A percentile compares a stretch with the other conserved stretches of the same genome.
phyloP scores from a whole-genome alignment of 2,113 vertebrate species.

The Hyla sarda region DNA sequence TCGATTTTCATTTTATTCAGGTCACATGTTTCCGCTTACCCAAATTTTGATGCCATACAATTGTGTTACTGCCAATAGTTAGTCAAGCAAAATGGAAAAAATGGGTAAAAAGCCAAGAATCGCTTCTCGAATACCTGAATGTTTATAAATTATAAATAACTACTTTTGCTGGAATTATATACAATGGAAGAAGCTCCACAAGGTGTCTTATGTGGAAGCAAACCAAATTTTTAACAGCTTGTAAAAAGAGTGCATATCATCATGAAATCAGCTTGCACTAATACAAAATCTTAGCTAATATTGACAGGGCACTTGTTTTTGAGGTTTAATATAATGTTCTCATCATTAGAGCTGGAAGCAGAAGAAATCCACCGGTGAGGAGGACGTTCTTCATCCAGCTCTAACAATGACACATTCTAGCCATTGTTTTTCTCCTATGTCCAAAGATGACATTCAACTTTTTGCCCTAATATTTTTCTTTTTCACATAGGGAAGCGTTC shows the following conservation, averaged over 20 bases:
- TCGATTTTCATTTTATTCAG: slow-evolving; percentile 9
- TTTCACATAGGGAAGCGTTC: slow-evolving; percentile 64
- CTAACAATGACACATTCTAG: slow-evolving; percentile 69
- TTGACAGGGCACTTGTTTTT: slow-evolving; percentile 72
- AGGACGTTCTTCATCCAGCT: slow-evolving; percentile 50
- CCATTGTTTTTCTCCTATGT: slow-evolving; percentile 61
- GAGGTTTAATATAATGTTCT: slow-evolving; percentile 48
- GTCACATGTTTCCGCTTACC: neutral
- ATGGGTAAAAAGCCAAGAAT: slow-evolving; percentile 56
- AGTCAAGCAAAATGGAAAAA: slow-evolving; percentile 63
- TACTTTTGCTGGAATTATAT: slow-evolving; percentile 63
- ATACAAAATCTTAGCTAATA: slow-evolving; percentile 66
- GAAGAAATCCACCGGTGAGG: slow-evolving; percentile 45
- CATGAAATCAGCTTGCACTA: slow-evolving; percentile 60
- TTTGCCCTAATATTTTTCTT: slow-evolving; percentile 60
- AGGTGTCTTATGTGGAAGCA: slow-evolving; percentile 60
- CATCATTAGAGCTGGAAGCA: slow-evolving; percentile 68
- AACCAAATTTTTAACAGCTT: slow-evolving; percentile 54
- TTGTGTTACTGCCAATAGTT: slow-evolving; percentile 39
- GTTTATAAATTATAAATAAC: slow-evolving; percentile 65
- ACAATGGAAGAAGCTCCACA: slow-evolving; percentile 65
- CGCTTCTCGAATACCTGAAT: slow-evolving; percentile 48
- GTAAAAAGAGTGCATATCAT: slow-evolving; percentile 62
- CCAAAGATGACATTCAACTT: slow-evolving; percentile 69
- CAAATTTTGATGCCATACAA: neutral